Evolutionary conservation across 2,113 vertebrate species (phyloP).

Genomic region (Rhinoderma darwinii): DNA sequence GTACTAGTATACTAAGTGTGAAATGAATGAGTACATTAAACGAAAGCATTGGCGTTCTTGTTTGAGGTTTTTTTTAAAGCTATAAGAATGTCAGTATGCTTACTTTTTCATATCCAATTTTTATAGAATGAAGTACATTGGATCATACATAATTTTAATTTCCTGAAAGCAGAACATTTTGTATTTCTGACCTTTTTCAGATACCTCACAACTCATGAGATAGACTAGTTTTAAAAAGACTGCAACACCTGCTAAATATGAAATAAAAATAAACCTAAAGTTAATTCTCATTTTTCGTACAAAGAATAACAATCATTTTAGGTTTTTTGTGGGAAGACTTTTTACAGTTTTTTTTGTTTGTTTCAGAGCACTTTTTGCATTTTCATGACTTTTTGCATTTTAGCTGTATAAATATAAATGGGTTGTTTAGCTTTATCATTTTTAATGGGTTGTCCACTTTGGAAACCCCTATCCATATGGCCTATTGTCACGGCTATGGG

Average conservation of each 20-base stretch:
- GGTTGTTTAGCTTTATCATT: background rate
- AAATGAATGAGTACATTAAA: slow-evolving; percentile 44
- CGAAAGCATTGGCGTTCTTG: background rate
- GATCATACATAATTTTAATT: slow-evolving; percentile 54
- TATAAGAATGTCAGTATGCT: slow-evolving; percentile 9
- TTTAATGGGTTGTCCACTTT: background rate
- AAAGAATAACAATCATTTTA: slow-evolving; percentile 15
- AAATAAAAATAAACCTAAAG: background rate
- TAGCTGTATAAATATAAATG: background rate
- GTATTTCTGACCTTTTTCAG: background rate
- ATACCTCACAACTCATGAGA: slow-evolving; percentile 39
- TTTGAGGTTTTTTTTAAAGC: slow-evolving; percentile 26
- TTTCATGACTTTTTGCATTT: background rate
- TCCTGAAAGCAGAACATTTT: slow-evolving; percentile 51
- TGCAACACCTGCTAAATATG: slow-evolving; percentile 23
- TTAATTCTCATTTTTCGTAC: slow-evolving; percentile 13
- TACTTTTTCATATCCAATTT: slow-evolving; percentile 55
- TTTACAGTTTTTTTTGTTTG: background rate
- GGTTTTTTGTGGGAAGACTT: background rate
- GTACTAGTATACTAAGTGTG: slow-evolving; percentile 43
- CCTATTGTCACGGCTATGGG: too few relatives aligned
- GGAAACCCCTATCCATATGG: background rate
- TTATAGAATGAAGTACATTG: slow-evolving; percentile 45
- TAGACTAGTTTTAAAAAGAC: background rate
- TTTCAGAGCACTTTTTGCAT: background rate